Conservation (phyloP, 2,797 vertebrate species). For the Orestias chungarensis region DNA sequence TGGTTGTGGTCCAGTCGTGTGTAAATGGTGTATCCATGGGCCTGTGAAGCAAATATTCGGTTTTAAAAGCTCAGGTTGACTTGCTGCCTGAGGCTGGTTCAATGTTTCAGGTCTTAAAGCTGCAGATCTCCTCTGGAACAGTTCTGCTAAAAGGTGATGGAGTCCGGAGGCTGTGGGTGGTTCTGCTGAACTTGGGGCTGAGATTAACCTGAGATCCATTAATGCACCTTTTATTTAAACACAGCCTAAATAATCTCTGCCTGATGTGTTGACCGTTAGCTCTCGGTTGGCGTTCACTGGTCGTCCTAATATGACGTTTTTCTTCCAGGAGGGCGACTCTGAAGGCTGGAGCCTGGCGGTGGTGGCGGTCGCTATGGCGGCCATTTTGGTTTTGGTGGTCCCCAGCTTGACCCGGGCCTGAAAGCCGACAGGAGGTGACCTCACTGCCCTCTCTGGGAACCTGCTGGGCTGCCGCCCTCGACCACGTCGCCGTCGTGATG, state of each 20-base stretch:
- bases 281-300: too few species aligned
- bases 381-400: conserved; percentile 76
- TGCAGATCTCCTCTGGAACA: neutral
- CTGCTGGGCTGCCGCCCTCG: conserved; percentile 31
- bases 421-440: conserved; percentile 60
- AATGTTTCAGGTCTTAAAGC: neutral
- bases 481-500: conserved; percentile 37
- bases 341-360: conserved; percentile 79
- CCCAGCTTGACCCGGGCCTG: conserved; percentile 77
- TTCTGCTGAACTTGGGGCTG: neutral
- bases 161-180: neutral
- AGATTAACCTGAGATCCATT: neutral
- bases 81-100: too few species aligned
- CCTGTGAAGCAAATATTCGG: neutral
- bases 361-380: conserved; percentile 76
- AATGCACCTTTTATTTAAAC: neutral
- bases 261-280: too few species aligned
- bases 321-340: conserved; percentile 41
- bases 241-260: too few species aligned
- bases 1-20: neutral
- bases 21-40: neutral
- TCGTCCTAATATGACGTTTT: neutral
- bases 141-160: neutral
- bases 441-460: conserved; percentile 30
- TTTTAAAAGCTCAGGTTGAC: too few species aligned